Percentiles rank a stretch among this genome's conserved stretches.
These are phyloP conservation scores for Ctenosaura bakeri DNA, from an alignment of 2,797 vertebrate species.

Conservation along the genomic window DNA sequence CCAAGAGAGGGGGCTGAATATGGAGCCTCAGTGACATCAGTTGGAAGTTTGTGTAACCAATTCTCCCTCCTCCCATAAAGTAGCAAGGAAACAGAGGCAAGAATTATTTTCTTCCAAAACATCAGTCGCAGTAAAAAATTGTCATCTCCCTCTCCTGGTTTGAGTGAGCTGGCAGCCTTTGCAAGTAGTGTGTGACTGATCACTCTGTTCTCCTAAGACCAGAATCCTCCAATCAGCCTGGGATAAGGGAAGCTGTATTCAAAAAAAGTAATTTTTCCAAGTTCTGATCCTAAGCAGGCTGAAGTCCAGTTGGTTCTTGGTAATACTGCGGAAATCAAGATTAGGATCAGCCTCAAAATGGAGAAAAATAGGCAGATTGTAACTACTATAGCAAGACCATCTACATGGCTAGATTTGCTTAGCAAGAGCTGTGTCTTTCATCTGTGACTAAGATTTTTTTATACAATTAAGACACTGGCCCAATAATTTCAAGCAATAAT, in stretches of 20 bases:
- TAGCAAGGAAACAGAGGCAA: no score
- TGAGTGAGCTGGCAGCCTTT: no score
- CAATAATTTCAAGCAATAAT: slow-evolving; percentile 1
- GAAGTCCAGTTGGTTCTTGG: not conserved
- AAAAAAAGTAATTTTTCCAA: no score
- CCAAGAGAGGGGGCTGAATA: not conserved
- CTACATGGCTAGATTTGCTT: not conserved
- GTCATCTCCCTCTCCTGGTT: no score
- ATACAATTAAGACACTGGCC: not conserved
- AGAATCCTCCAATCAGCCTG: no score
- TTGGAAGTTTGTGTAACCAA: no score
- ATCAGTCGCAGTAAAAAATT: no score
- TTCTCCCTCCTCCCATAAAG: no score
- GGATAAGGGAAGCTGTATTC: not conserved
- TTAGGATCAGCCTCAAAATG: not conserved
- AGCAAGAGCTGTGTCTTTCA: not conserved
- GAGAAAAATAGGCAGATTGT: not conserved
- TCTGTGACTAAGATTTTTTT: not conserved
- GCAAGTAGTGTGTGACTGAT: no score
- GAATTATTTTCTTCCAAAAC: no score
- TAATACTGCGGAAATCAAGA: not conserved
- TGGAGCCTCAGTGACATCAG: no score
- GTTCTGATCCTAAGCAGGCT: not conserved
- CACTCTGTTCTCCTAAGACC: no score
- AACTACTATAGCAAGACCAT: not conserved